Base-by-base conservation (phyloP, 2,888 invertebrate species). In the Phoenoteleia sp. region DNA sequence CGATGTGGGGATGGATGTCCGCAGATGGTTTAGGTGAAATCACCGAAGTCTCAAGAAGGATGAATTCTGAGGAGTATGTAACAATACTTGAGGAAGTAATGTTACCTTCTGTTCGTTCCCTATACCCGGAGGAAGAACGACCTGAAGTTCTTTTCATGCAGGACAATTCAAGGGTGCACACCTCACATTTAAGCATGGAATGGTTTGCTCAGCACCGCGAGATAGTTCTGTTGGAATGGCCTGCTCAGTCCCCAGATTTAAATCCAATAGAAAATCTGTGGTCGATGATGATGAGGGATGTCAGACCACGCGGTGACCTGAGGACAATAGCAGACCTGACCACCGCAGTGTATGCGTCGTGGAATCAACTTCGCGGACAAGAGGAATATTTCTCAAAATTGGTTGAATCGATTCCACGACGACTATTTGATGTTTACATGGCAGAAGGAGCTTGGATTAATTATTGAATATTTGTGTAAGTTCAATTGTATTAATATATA, bases 231-330 rank as follows among this genome's bases (percentile, higher is more conserved):
- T 5, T 66, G 1, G 66, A 66, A 15, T 66, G 66, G 66, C 66
- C 66, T 0, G 49, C 66, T 13, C 49, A 49, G n/a, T 66, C 66
- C 0, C 66, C 49, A 0, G 66, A 66, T 27, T 21, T 66, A 0
- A 66, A 66, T 23, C 66, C 66, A 0, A 66, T 66, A 29, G 49
- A 49, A 27, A 64, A 64, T 64, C 11, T 64, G 1, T 64, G 45
- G 62, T 27, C 27, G 3, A 27, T 45, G 17, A 66, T 66, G 47
- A 7, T 19, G 1, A 39, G 47, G 11, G 47, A 25, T 2, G 47
- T 25, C 1, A 47, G 64, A n/a, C 47, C 47, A 33, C 7, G 64
- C 2, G 47, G 47, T n/a, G 47, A 64, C n/a, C n/a, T n/a, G n/a
- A n/a, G n/a, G n/a, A n/a, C n/a, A n/a, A n/a, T n/a, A n/a, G n/a